Conservation (phyloP, 2,888 invertebrate species). For the Nematopogon swammerdamellus region DNA sequence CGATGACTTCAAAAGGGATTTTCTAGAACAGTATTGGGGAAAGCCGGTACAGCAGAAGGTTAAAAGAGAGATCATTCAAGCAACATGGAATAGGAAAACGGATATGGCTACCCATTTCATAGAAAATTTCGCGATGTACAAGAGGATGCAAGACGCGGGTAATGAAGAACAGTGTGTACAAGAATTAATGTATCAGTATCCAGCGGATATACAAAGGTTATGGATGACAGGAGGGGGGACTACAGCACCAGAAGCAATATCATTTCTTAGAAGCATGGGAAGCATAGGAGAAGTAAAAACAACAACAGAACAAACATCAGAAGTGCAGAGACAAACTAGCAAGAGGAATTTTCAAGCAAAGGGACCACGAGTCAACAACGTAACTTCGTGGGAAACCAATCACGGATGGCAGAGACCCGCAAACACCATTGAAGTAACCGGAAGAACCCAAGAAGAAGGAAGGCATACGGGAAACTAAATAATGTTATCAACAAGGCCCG, state of each 20-base stretch:
- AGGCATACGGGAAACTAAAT: too few relatives aligned
- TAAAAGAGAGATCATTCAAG: not conserved
- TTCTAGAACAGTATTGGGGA: slow-evolving; percentile 3
- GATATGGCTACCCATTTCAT: not conserved
- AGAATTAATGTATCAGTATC: slow-evolving; percentile 1
- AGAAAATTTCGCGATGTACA: not conserved
- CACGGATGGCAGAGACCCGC: too few relatives aligned
- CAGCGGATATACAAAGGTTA: not conserved
- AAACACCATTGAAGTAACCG: too few relatives aligned
- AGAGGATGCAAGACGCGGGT: not conserved
- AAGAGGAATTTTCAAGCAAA: not conserved
- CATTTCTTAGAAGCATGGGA: not conserved
- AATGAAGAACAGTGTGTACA: not conserved
- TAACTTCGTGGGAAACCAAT: too few relatives aligned
- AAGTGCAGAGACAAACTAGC: not conserved
- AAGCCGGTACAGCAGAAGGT: not conserved
- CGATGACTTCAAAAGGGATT: slow-evolving; percentile 1
- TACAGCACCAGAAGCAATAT: not conserved
- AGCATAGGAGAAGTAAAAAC: not conserved
- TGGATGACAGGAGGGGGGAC: not conserved
- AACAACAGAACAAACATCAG: not conserved
- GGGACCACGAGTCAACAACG: not conserved
- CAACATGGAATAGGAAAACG: not conserved
- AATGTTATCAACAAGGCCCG: too few relatives aligned
- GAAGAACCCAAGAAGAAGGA: too few relatives aligned